These are phyloP conservation scores for Scylla paramamosain DNA, from an alignment of 1,140 invertebrate species.

Conservation along the genomic window DNA sequence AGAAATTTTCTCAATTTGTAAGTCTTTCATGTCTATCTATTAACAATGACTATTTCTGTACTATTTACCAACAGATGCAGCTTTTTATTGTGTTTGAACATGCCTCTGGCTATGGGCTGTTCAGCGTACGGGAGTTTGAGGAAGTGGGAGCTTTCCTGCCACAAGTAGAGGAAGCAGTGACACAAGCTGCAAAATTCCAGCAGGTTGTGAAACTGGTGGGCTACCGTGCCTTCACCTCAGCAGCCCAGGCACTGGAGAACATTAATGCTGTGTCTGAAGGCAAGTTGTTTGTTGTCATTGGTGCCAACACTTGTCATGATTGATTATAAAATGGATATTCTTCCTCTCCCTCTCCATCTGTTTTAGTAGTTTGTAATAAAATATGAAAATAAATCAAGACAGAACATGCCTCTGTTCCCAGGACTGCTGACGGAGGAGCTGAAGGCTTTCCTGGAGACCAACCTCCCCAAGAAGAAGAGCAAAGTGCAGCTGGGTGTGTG, in stretches of 20 bases:
- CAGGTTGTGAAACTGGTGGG: constrained; percentile 92
- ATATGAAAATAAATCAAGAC: background rate
- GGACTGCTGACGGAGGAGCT: constrained; percentile 93
- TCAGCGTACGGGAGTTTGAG: constrained; percentile 97
- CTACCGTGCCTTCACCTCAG: constrained; percentile 97
- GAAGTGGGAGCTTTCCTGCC: constrained; percentile 94
- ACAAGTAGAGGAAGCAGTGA: constrained; percentile 94
- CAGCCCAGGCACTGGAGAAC: constrained; percentile 95
- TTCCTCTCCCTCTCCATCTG: too few species aligned
- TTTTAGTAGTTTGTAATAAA: too few species aligned
- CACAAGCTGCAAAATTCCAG: constrained; percentile 93
- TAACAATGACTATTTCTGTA: too few species aligned
- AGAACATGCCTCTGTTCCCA: constrained; percentile 72
- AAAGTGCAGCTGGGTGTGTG: constrained; percentile 89
- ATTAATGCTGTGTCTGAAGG: constrained; percentile 98
- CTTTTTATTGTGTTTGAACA: constrained; percentile 96
- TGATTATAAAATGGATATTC: background rate
- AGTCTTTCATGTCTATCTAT: too few species aligned
- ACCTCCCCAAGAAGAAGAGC: constrained; percentile 92
- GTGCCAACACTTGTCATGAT: background rate
- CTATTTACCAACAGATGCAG: constrained; percentile 41
- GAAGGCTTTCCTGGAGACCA: constrained; percentile 92
- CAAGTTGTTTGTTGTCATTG: constrained; percentile 77
- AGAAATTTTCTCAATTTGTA: too few species aligned
- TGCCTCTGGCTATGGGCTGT: constrained; percentile 96